Evolutionary conservation across 2,888 invertebrate species (phyloP).

Genomic region (Corbicula japonica): DNA sequence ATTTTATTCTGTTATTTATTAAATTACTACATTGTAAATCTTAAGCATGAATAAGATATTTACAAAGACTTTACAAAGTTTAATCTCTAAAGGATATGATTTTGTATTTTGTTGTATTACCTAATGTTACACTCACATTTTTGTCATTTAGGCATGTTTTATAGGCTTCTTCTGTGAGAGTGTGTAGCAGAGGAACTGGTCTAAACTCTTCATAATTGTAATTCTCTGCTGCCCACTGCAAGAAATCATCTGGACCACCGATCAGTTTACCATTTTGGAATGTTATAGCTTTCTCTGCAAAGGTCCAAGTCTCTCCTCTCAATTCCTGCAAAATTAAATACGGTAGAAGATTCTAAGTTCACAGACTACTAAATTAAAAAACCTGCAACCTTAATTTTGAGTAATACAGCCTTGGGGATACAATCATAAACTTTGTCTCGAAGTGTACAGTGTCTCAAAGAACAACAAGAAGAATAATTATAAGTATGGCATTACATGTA

Average conservation of each 20-base stretch:
- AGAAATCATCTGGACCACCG: slow-evolving; percentile 84
- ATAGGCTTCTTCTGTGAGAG: slow-evolving; percentile 85
- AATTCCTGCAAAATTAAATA: slow-evolving; percentile 82
- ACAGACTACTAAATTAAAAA: too few relatives aligned
- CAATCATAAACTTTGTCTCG: too few relatives aligned
- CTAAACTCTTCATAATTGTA: slow-evolving; percentile 85
- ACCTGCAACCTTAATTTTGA: too few relatives aligned
- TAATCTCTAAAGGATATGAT: neutral
- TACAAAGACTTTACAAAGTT: neutral
- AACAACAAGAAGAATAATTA: too few relatives aligned
- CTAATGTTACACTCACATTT: slow-evolving; percentile 68
- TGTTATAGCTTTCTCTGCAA: slow-evolving; percentile 82
- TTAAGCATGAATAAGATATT: too few relatives aligned
- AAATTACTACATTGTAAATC: too few relatives aligned
- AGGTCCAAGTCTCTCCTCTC: slow-evolving; percentile 85
- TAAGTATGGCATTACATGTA: too few relatives aligned
- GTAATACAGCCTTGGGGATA: too few relatives aligned
- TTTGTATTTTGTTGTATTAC: too few relatives aligned
- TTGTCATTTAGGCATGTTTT: slow-evolving; percentile 80
- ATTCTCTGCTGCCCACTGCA: slow-evolving; percentile 84
- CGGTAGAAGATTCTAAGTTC: too few relatives aligned
- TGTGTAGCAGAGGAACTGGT: slow-evolving; percentile 81
- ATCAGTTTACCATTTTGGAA: slow-evolving; percentile 83
- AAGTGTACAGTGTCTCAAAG: too few relatives aligned
- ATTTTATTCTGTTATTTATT: too few relatives aligned